Evolutionary conservation across 2,113 vertebrate genomes (phyloP).

Genomic region (Rafetus swinhoei): DNA sequence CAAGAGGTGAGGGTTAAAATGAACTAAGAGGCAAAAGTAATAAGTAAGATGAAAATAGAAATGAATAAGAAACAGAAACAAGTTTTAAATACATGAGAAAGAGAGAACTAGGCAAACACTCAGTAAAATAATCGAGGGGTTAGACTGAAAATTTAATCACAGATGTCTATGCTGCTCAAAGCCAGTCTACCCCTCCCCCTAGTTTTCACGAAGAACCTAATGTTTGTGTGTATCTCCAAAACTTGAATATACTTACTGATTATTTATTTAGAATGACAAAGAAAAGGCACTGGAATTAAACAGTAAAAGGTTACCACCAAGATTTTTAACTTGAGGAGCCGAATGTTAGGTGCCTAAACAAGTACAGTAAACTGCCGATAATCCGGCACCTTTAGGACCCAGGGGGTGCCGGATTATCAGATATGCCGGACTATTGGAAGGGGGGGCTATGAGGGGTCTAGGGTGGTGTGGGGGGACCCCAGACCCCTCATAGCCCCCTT

Average conservation of each 20-base stretch:
- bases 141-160: neutral
- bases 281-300: neutral
- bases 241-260: neutral
- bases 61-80: neutral
- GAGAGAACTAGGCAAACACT: neutral
- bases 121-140: neutral
- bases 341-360: neutral
- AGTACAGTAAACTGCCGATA: no score
- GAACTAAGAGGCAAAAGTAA: neutral
- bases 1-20: neutral
- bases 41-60: neutral
- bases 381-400: no score
- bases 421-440: no score
- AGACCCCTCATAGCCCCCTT: no score
- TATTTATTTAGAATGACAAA: neutral
- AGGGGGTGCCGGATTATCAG: no score
- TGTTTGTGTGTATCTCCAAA: neutral
- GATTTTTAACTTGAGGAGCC: neutral
- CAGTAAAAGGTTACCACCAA: neutral
- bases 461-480: no score
- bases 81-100: neutral
- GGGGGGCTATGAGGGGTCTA: no score
- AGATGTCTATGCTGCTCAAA: neutral
- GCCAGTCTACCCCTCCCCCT: neutral
- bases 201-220: neutral